Base-by-base conservation (phyloP, 2,797 vertebrate species). In the Myoxocephalus aenaeus region DNA sequence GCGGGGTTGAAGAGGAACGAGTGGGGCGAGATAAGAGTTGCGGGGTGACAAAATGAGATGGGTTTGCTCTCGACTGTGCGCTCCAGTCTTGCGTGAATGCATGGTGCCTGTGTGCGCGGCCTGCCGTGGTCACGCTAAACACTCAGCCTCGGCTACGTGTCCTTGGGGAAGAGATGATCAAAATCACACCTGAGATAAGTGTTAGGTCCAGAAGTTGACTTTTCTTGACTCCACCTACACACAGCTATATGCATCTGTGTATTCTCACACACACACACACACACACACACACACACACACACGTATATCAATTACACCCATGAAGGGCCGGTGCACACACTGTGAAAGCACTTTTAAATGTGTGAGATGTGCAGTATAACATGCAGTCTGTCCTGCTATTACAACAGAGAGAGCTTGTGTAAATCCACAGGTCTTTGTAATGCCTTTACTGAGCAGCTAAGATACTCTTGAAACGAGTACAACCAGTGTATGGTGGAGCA, bases 171-270 rank as follows among this genome's bases (percentile, higher is more conserved):
- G 18, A 20, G 75, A 86, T 80, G 82, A 90, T 87, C 87, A 79
- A 32, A 86, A 90, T 92, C 89, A 83, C 91, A 92, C 91, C 88
- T 81, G 83, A 89, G 87, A 89, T 92, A 87, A 90, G 90, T 92
- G 92, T 87, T 90, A 85, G 48, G 48, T 76, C 79, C 65, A 73
- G 57, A 66, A 62, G 80, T 84, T 90, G 89, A 87, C 86, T 90
- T 84, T 36, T 82, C 82, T 54, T 65, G 70, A 73, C 83, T 75
- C 48, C 61, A 44, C 79, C 78, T 77, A 75, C 80, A 82, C 79
- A 81, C 70, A 67, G n/a, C 53, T 56, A 65, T 56, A 65, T 62
- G 79, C 65, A 77, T 61, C 53, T 70, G 75, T 74, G 70, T 72
- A 59, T 73, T 67, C 70, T 68, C 18, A 71, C 59, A 70, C 7